These are phyloP conservation scores for Borostomias antarcticus DNA, from an alignment of 2,797 vertebrate genomes.

Conservation along the genomic window DNA sequence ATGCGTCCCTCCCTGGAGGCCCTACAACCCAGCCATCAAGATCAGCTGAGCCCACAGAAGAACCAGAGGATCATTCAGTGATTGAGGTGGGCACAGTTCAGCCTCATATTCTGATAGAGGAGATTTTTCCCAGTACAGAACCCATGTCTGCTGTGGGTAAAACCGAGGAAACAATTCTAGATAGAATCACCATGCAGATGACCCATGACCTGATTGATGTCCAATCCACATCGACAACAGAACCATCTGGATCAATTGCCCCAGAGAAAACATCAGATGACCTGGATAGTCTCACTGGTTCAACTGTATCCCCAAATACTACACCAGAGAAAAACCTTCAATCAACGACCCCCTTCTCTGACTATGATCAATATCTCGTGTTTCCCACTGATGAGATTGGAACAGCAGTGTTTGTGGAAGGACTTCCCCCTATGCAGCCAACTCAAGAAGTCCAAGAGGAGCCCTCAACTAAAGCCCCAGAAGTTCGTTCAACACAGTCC, in stretches of 20 bases:
- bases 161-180: constrained; percentile 66
- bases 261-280: constrained; percentile 25
- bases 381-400: constrained; percentile 16
- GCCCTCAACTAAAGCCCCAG: constrained; percentile 12
- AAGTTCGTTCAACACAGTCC: constrained; percentile 10
- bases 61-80: constrained; percentile 60
- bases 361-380: constrained; percentile 24
- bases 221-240: constrained; percentile 34
- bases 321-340: constrained; percentile 5
- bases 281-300: background rate
- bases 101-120: constrained; percentile 67
- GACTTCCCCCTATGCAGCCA: constrained; percentile 33
- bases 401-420: constrained; percentile 27
- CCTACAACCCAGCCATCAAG: constrained; percentile 31
- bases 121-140: constrained; percentile 58
- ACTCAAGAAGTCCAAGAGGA: constrained; percentile 6
- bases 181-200: constrained; percentile 35
- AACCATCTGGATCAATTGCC: constrained; percentile 27
- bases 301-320: no score
- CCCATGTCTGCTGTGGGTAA: constrained; percentile 59
- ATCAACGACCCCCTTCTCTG: constrained; percentile 33
- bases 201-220: constrained; percentile 35
- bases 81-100: constrained; percentile 67
- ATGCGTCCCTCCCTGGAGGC: constrained; percentile 22
- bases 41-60: constrained; percentile 34